These are phyloP conservation scores for Phalangium opilio DNA, from an alignment of 2,888 invertebrate species.

Conservation along the genomic window DNA sequence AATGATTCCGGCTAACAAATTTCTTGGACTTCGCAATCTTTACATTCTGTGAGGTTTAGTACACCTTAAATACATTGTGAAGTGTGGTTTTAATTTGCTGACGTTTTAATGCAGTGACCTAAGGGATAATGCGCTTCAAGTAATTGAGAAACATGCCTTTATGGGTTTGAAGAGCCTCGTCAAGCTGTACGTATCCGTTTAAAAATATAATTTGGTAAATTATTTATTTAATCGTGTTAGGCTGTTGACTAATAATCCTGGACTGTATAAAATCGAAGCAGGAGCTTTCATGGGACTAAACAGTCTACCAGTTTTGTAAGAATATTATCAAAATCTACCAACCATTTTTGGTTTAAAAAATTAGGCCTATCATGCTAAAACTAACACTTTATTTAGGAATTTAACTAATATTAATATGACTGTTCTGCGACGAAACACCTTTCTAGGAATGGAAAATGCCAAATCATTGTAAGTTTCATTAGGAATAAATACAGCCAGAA, in stretches of 20 bases:
- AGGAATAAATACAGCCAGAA: too few species aligned
- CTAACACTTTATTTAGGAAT: constrained; percentile 9
- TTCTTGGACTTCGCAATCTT: constrained; percentile 21
- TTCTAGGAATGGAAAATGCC: constrained; percentile 18
- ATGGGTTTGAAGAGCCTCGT: constrained; percentile 20
- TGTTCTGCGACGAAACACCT: constrained; percentile 13
- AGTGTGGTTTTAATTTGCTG: too few species aligned
- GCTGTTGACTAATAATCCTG: constrained; percentile 20
- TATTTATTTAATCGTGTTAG: constrained; percentile 5
- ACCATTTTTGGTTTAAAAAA: too few species aligned
- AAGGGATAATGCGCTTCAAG: constrained; percentile 20
- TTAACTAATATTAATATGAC: constrained; percentile 9
- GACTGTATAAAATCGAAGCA: constrained; percentile 20
- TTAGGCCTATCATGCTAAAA: neutral
- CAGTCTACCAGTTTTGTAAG: constrained; percentile 16
- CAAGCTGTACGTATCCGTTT: too few species aligned
- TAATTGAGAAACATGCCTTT: constrained; percentile 22
- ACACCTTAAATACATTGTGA: too few species aligned
- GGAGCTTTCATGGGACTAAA: constrained; percentile 22
- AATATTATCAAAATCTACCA: too few species aligned
- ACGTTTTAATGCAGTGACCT: too few species aligned
- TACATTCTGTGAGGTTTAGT: constrained; percentile 23
- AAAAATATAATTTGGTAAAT: neutral
- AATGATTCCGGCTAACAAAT: constrained; percentile 17
- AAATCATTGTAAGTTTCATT: constrained; percentile 14